These are phyloP conservation scores for Tachystola acroxantha DNA, from an alignment of 2,888 invertebrate species.

Conservation along the genomic window DNA sequence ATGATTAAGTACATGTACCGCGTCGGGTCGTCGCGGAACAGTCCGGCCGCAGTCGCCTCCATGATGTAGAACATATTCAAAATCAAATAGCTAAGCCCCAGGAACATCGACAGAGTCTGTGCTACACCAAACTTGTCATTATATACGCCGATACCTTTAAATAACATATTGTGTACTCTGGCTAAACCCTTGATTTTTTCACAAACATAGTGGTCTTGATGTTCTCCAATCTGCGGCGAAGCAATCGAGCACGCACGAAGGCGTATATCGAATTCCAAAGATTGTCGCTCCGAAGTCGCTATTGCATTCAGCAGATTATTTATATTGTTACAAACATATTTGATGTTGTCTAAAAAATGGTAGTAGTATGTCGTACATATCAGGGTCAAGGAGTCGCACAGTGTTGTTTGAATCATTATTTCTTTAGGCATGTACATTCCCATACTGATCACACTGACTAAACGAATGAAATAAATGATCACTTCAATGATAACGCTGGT, in stretches of 20 bases:
- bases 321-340: constrained; percentile 39
- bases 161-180: constrained; percentile 41
- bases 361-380: constrained; percentile 37
- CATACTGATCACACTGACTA: constrained; percentile 37
- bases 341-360: constrained; percentile 30
- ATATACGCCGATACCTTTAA: constrained; percentile 22
- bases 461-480: constrained; percentile 27
- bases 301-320: constrained; percentile 41
- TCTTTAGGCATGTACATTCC: constrained; percentile 16
- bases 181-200: constrained; percentile 45
- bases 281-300: constrained; percentile 24
- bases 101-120: constrained; percentile 31
- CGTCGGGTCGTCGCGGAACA: constrained; percentile 41
- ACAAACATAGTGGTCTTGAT: constrained; percentile 37
- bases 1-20: constrained; percentile 41
- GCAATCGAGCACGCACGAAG: constrained; percentile 33
- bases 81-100: constrained; percentile 32
- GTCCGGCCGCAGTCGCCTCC: constrained; percentile 55
- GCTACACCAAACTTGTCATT: constrained; percentile 39
- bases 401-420: constrained; percentile 42
- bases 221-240: constrained; percentile 21
- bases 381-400: constrained; percentile 35
- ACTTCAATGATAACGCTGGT: constrained; percentile 20
- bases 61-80: constrained; percentile 56
- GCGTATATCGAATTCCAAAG: too few species aligned